Percentiles rank a stretch among this genome's conserved stretches.
Evolutionary conservation across 2,113 vertebrate genomes (phyloP).

Genomic region (Pseudorasbora parva): DNA sequence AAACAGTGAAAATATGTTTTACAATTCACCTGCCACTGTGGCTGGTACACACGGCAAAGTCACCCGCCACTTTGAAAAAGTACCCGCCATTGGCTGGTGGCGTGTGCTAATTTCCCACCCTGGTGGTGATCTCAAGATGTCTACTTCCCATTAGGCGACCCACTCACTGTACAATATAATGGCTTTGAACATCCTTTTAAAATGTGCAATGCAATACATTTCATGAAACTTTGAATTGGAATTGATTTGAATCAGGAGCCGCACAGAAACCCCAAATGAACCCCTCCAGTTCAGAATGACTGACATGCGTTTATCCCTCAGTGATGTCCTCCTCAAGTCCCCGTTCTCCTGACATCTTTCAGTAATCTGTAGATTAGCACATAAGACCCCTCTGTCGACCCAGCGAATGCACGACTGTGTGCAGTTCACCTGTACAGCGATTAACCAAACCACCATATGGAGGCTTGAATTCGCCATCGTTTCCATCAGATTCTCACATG

Average conservation of each 20-base stretch:
- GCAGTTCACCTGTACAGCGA: slow-evolving; percentile 21
- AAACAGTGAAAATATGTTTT: too few species aligned
- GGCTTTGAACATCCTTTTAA: not conserved
- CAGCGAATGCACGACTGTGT: not conserved
- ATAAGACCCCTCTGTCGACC: slow-evolving; percentile 15
- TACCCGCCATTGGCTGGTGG: too few species aligned
- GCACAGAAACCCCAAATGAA: not conserved
- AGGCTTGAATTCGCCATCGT: not conserved
- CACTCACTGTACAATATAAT: not conserved
- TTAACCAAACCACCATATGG: slow-evolving; percentile 41
- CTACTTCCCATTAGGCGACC: not conserved
- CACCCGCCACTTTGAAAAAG: too few species aligned
- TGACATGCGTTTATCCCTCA: not conserved
- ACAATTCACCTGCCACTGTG: too few species aligned
- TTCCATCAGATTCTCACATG: not conserved
- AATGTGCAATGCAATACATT: too few species aligned
- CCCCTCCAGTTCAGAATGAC: not conserved
- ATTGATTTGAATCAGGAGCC: not conserved
- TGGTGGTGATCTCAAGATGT: too few species aligned
- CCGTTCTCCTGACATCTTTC: not conserved
- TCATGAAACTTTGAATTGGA: too few species aligned
- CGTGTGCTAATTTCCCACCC: too few species aligned
- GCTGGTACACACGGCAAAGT: too few species aligned
- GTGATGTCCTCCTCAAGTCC: not conserved
- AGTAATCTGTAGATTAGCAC: slow-evolving; percentile 42